Evolutionary conservation across 1,140 invertebrate species (phyloP).

Genomic region (Anastrepha ludens): DNA sequence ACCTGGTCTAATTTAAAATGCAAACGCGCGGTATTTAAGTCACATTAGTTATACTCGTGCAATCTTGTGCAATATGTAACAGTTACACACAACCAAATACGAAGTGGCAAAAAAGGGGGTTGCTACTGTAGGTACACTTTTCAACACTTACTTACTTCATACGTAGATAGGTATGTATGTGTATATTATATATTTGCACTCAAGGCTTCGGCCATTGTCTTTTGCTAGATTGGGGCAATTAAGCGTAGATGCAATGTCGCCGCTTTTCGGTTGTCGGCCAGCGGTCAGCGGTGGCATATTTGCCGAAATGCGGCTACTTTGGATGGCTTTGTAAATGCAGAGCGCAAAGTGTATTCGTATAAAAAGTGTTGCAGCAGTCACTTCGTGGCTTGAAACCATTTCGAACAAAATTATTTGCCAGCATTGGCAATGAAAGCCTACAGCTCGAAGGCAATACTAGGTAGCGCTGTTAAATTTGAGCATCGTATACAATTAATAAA

Average conservation of each 20-base stretch:
- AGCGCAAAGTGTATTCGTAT: neutral
- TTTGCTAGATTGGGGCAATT: neutral
- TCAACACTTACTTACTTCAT: neutral
- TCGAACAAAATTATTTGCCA: neutral
- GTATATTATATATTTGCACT: neutral
- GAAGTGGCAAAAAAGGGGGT: neutral
- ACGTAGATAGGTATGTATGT: neutral
- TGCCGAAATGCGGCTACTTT: neutral
- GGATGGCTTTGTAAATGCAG: neutral
- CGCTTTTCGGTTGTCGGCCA: neutral
- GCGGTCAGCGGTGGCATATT: neutral
- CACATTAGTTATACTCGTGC: neutral
- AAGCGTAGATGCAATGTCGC: slow-evolving; percentile 21
- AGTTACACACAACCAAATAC: neutral
- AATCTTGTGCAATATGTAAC: neutral
- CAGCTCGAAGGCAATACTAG: neutral
- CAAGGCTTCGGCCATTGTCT: slow-evolving; percentile 51
- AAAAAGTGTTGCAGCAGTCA: neutral
- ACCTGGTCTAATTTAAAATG: slow-evolving; percentile 20
- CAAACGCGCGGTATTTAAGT: neutral
- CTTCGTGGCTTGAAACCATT: neutral
- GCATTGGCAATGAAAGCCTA: slow-evolving; percentile 42
- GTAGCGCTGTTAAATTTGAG: neutral
- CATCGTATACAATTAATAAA: slow-evolving; percentile 5
- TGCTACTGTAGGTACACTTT: neutral